Conservation (phyloP, 2,888 invertebrate genomes). For the Anthophora plumipes region DNA sequence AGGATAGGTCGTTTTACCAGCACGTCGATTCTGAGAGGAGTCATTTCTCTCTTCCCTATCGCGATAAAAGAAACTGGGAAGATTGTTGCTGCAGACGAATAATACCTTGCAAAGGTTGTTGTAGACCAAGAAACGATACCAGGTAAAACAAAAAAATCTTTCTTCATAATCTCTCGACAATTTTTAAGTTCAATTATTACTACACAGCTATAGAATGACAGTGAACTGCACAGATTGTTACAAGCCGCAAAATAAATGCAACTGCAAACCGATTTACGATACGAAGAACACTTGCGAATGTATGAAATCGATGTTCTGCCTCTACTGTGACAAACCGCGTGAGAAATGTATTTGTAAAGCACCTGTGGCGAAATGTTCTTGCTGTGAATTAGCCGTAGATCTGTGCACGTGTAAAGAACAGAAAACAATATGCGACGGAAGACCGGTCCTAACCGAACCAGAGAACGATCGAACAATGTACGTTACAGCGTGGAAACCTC, state of each 20-base stretch:
- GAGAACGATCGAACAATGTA: conserved; percentile 61
- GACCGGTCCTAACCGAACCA: conserved; percentile 48
- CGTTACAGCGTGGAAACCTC: conserved; percentile 74
- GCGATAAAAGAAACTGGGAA: conserved; percentile 32
- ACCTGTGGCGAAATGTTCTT: conserved; percentile 68
- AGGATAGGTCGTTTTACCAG: conserved; percentile 12
- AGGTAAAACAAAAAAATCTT: conserved; percentile 36
- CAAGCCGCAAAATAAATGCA: conserved; percentile 49
- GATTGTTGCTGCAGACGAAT: conserved; percentile 39
- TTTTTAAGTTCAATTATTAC: background rate
- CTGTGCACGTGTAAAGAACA: conserved; percentile 67
- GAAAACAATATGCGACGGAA: conserved; percentile 44
- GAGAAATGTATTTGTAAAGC: conserved; percentile 72
- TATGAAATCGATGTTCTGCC: conserved; percentile 73
- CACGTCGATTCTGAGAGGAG: conserved; percentile 16
- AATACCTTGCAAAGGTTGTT: conserved; percentile 22
- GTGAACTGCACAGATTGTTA: conserved; percentile 36
- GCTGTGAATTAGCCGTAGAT: conserved; percentile 66
- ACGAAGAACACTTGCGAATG: conserved; percentile 4
- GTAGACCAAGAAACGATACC: conserved; percentile 39
- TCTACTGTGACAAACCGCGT: conserved; percentile 74
- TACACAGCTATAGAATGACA: conserved; percentile 33
- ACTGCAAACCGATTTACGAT: conserved; percentile 14
- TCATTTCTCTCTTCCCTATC: background rate
- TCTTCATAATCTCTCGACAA: background rate